A percentile compares a stretch with the other conserved stretches of the same genome.
Conservation (phyloP, 2,113 vertebrate genomes). For the Manacus vitellinus region DNA sequence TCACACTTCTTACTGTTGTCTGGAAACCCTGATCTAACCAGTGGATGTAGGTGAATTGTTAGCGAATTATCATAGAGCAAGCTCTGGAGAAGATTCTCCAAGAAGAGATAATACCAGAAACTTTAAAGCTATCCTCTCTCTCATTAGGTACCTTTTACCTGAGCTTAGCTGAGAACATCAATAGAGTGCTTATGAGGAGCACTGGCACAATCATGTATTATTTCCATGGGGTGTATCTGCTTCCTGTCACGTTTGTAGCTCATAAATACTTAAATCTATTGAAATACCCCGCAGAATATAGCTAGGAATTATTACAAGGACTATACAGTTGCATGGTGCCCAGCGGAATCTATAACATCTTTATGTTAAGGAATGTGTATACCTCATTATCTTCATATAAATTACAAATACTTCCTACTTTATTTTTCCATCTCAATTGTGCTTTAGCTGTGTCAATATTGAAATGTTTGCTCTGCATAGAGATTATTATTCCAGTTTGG, state of each 20-base stretch:
- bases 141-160: conserved; percentile 3
- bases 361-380: conserved; percentile 7
- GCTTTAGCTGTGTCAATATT: conserved; percentile 44
- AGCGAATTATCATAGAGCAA: not conserved
- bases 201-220: not conserved
- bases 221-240: not conserved
- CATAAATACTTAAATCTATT: not conserved
- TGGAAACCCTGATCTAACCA: not conserved
- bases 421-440: not conserved
- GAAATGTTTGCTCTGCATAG: conserved; percentile 48
- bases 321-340: not conserved
- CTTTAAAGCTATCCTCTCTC: not conserved
- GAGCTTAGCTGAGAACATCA: not conserved
- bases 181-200: not conserved
- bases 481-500: conserved; percentile 47
- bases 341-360: not conserved
- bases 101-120: not conserved
- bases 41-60: not conserved
- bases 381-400: conserved; percentile 15
- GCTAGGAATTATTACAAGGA: not conserved
- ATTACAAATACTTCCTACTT: conserved; percentile 43
- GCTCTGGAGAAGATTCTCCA: not conserved
- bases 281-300: not conserved
- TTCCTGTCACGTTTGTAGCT: conserved; percentile 19
- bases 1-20: not conserved